phyloP scores from a whole-genome alignment of 1,140 invertebrate genomes.

The Trachymyrmex septentrionalis region DNA sequence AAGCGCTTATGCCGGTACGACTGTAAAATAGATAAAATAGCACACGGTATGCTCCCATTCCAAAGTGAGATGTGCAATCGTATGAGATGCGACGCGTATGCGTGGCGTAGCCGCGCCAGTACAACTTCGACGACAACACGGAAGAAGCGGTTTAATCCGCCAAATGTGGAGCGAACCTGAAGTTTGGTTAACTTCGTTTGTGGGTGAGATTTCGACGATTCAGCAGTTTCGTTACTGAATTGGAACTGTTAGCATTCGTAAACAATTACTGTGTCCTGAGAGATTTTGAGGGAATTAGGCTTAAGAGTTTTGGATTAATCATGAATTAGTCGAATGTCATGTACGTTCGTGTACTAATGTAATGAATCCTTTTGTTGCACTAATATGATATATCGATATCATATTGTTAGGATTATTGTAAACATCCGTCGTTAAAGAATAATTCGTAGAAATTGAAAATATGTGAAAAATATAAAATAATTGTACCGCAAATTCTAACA shows the following conservation, averaged over 20 bases:
- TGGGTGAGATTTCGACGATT: conserved; percentile 29
- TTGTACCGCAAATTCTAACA: not conserved
- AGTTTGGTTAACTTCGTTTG: conserved; percentile 16
- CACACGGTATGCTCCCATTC: not conserved
- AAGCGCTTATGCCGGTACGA: conserved; percentile 20
- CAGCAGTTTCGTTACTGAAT: conserved; percentile 30
- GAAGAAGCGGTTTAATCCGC: conserved; percentile 50
- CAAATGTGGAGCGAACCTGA: conserved; percentile 15
- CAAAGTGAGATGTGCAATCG: conserved; percentile 18
- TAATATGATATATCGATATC: not conserved
- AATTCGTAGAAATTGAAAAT: not conserved
- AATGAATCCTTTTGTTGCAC: not conserved
- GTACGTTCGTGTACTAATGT: not conserved
- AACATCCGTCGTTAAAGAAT: not conserved
- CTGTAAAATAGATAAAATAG: conserved; percentile 50
- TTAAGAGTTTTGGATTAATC: conserved; percentile 32
- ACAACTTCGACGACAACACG: conserved; percentile 44
- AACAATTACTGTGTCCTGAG: conserved; percentile 33
- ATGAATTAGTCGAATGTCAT: not conserved
- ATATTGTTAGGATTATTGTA: not conserved
- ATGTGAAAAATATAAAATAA: not conserved
- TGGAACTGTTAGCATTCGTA: conserved; percentile 11
- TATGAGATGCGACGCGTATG: not conserved
- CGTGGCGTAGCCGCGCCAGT: not conserved
- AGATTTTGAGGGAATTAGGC: not conserved